phyloP scores from a whole-genome alignment of 2,888 invertebrate species.

The Drosophila crucigera region DNA sequence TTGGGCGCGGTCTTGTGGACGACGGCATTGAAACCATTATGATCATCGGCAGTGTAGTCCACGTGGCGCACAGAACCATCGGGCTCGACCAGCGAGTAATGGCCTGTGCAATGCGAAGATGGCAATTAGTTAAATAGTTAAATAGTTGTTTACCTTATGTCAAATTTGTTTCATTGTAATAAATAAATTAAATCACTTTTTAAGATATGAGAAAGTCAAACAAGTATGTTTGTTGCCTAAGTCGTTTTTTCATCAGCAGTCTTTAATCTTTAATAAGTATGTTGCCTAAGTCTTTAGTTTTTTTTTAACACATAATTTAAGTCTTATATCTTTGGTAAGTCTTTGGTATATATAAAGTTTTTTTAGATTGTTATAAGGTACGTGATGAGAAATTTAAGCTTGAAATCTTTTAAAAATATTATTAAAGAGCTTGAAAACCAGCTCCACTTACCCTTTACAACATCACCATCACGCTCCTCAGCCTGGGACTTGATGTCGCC shows the following conservation, averaged over 20 bases:
- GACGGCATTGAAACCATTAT: conserved; percentile 90
- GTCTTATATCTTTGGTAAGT: background rate
- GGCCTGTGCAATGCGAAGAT: conserved; percentile 84
- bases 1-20: conserved; percentile 89
- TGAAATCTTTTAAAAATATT: background rate
- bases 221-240: conserved; percentile 50
- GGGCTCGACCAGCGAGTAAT: conserved; percentile 86
- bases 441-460: conserved; percentile 86
- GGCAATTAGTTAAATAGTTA: conserved; percentile 5
- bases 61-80: conserved; percentile 87
- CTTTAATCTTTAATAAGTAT: conserved; percentile 7
- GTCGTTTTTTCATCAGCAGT: conserved; percentile 31
- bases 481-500: conserved; percentile 91
- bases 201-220: background rate
- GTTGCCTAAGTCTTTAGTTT: conserved; percentile 37
- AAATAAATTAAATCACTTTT: background rate
- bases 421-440: background rate
- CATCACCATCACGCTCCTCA: conserved; percentile 90
- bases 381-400: background rate
- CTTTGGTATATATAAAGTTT: background rate
- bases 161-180: background rate
- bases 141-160: background rate
- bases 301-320: background rate
- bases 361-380: background rate
- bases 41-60: conserved; percentile 89